phyloP scores from a whole-genome alignment of 2,113 vertebrate species.

The Hippocampus comes region DNA sequence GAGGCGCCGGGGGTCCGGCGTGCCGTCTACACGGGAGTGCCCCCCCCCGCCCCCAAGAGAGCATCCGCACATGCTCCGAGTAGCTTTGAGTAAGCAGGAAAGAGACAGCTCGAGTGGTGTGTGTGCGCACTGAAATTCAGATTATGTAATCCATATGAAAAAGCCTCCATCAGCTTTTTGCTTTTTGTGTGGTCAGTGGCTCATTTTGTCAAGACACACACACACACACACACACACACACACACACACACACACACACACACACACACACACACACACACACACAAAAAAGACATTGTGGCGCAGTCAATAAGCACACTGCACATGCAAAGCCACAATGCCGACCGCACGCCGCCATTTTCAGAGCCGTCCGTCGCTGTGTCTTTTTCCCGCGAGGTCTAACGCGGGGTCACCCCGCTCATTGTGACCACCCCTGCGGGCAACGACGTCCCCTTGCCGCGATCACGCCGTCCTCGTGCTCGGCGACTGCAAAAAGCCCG shows the following conservation, averaged over 20 bases:
- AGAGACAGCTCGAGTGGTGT: slow-evolving; percentile 51
- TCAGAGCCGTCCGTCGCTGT: slow-evolving; percentile 15
- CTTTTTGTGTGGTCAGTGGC: slow-evolving; percentile 54
- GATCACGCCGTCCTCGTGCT: slow-evolving; percentile 40
- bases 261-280: too few species aligned
- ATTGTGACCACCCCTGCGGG: slow-evolving; percentile 44
- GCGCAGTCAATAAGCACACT: slow-evolving; percentile 27
- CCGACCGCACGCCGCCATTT: slow-evolving; percentile 1
- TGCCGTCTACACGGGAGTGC: slow-evolving; percentile 41
- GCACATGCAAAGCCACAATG: slow-evolving; percentile 11
- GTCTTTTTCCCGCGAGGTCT: slow-evolving; percentile 32
- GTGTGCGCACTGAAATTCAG: slow-evolving; percentile 45
- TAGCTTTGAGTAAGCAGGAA: slow-evolving; percentile 49
- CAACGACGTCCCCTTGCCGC: slow-evolving; percentile 43
- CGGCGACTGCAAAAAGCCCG: slow-evolving; percentile 30
- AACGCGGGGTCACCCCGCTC: slow-evolving; percentile 47
- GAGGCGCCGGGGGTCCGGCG: slow-evolving; percentile 48
- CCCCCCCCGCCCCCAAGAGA: slow-evolving; percentile 45
- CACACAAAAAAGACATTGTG: neutral
- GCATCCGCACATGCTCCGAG: slow-evolving; percentile 50
- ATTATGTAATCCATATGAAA: slow-evolving; percentile 66
- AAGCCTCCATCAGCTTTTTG: slow-evolving; percentile 64
- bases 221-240: neutral
- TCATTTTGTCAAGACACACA: slow-evolving; percentile 36
- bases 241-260: neutral